These are phyloP conservation scores for Takifugu ocellatus DNA, from an alignment of 2,797 vertebrate species.

Conservation along the genomic window DNA sequence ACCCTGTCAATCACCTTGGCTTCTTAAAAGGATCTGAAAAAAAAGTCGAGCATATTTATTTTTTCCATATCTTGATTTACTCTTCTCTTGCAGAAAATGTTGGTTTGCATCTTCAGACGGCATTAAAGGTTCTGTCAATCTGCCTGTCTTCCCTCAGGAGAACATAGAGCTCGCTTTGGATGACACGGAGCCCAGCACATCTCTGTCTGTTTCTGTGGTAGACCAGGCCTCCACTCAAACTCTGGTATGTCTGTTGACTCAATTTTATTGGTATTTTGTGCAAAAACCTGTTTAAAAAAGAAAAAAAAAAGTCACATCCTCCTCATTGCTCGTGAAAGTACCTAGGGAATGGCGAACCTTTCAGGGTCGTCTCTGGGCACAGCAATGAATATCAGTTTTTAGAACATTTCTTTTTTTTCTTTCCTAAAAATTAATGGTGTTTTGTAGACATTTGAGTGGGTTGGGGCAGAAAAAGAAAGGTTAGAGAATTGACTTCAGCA, in stretches of 20 bases:
- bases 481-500: constrained; percentile 62
- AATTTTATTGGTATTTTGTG: neutral
- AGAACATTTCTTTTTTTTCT: neutral
- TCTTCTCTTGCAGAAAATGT: constrained; percentile 1
- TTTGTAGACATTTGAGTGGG: constrained; percentile 36
- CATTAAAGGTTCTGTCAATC: constrained; percentile 35
- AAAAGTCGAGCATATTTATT: neutral
- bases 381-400: constrained; percentile 18
- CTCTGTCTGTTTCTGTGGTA: constrained; percentile 84
- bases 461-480: constrained; percentile 54
- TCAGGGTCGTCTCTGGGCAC: constrained; percentile 24
- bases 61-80: neutral
- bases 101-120: constrained; percentile 7
- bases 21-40: neutral
- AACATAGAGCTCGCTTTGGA: constrained; percentile 90
- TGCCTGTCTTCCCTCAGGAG: constrained; percentile 77
- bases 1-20: neutral
- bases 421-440: constrained; percentile 22
- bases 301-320: neutral
- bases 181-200: constrained; percentile 80
- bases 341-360: constrained; percentile 16
- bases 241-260: constrained; percentile 78
- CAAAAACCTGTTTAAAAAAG: neutral
- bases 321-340: neutral
- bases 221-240: constrained; percentile 93